Base-by-base conservation (phyloP, 35 echinoderm and acorn worm genomes). In the Holothuria glaberrima region DNA sequence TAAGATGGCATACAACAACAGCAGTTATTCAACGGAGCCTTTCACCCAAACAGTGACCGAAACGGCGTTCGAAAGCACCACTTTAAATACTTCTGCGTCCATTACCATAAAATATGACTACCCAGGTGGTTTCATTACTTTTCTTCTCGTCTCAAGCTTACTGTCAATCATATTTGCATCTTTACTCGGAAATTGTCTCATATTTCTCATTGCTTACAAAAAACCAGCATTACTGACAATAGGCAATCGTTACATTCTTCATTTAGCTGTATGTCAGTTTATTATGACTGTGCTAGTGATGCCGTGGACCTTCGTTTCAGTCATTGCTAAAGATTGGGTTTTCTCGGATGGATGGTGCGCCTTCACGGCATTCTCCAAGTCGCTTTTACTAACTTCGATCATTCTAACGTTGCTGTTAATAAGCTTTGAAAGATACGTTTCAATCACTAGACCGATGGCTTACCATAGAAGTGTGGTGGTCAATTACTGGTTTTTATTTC, bases 351-450 rank as follows among this genome's bases (percentile, higher is more conserved):
- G 76, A 59, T 89, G 86, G 59, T 93, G 86, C 58, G 61, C 48
- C 9, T 56, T 59, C 29, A 89, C 86, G 33, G 92, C 86, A 10
- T 93, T 93, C 77, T 73, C 71, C 27, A 93, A 83, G 31, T 67
- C 68, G 22, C 60, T 93, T 9, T 25, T 93, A 35, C 78, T 93
- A 27, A 87, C 86, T 3, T 79, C 92, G 5, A 84, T 88, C 7
- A 86, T 93, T 25, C 75, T 93, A 5, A 93, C 92, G 21, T 69
- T 93, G 33, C 54, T 93, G 21, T 60, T 93, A 50, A 93, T 93
- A 68, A 93, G 86, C n/a, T 46, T 89, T 32, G 92, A 93, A 30
- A 59, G 92, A 17, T 93, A 93, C 54, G 58, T 93, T 24, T 88
- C 92, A 26, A 87, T 93, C 12, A 83, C 87, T 25, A 72, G 34